Conservation (phyloP, 1,140 invertebrate species). For the Cyclargus thomasi region DNA sequence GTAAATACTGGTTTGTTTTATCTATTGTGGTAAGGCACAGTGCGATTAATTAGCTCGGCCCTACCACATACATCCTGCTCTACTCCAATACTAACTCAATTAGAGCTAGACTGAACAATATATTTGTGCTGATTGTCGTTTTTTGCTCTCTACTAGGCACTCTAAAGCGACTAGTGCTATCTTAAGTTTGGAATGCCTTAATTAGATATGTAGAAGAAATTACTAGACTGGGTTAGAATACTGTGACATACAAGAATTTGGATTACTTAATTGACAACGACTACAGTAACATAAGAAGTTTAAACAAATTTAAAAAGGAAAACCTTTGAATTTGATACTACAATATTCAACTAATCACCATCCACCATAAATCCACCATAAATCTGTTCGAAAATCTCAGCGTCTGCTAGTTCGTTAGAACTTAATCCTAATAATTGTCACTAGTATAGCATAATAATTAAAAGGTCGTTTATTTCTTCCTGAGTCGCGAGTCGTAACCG, state of each 20-base stretch:
- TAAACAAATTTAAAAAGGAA: too few relatives aligned
- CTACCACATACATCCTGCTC: neutral
- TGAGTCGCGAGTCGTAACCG: constrained; percentile 12
- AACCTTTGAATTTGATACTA: neutral
- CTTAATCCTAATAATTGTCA: neutral
- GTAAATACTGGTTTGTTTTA: too few relatives aligned
- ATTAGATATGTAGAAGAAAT: too few relatives aligned
- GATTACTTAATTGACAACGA: too few relatives aligned
- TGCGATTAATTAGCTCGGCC: constrained; percentile 4
- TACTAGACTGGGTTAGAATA: too few relatives aligned
- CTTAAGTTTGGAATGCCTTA: neutral
- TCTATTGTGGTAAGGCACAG: neutral
- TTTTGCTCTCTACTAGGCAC: neutral
- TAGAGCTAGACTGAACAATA: neutral
- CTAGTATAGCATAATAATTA: neutral
- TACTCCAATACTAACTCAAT: constrained; percentile 3
- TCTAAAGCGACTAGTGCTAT: neutral
- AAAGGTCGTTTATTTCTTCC: neutral
- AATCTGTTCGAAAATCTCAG: neutral
- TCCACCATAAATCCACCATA: too few relatives aligned
- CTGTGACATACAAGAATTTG: too few relatives aligned
- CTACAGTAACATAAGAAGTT: too few relatives aligned
- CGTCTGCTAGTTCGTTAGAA: neutral
- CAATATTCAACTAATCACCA: neutral
- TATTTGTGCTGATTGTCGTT: neutral